A percentile compares a stretch with the other conserved stretches of the same genome.
phyloP scores from a whole-genome alignment of 2,797 vertebrate genomes.

The Gouania willdenowi region DNA sequence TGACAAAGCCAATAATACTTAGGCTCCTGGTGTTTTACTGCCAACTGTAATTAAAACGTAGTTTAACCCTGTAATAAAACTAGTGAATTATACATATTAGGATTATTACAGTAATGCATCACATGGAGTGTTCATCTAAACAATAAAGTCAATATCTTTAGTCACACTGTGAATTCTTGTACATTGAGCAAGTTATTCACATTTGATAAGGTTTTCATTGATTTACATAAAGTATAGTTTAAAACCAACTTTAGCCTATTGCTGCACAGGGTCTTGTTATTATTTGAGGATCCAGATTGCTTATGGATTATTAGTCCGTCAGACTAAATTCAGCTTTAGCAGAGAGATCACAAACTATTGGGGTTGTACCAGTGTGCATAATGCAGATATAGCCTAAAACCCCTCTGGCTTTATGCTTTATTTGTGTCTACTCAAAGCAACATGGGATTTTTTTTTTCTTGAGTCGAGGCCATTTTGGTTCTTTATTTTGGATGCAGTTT shows the following conservation, averaged over 20 bases:
- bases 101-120: not conserved
- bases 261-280: slow-evolving; percentile 1
- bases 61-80: slow-evolving; percentile 4
- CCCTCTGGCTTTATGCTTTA: slow-evolving; percentile 40
- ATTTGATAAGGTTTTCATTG: too few relatives aligned
- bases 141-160: too few relatives aligned
- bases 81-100: slow-evolving; percentile 16
- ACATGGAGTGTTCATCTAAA: too few relatives aligned
- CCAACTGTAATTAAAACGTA: slow-evolving; percentile 13
- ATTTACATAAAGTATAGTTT: too few relatives aligned
- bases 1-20: slow-evolving; percentile 8
- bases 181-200: too few relatives aligned
- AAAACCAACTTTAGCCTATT: not conserved
- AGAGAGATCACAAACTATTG: slow-evolving; percentile 17
- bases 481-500: slow-evolving; percentile 68
- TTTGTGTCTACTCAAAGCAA: slow-evolving; percentile 35
- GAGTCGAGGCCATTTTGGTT: slow-evolving; percentile 60
- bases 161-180: too few relatives aligned
- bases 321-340: slow-evolving; percentile 25
- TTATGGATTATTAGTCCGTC: slow-evolving; percentile 2
- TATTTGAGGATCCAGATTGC: slow-evolving; percentile 2
- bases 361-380: not conserved
- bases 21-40: slow-evolving; percentile 28
- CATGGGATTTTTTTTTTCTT: slow-evolving; percentile 41
- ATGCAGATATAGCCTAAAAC: slow-evolving; percentile 24